Evolutionary conservation across 1,140 invertebrate genomes (phyloP).

Genomic region (Pantala flavescens): DNA sequence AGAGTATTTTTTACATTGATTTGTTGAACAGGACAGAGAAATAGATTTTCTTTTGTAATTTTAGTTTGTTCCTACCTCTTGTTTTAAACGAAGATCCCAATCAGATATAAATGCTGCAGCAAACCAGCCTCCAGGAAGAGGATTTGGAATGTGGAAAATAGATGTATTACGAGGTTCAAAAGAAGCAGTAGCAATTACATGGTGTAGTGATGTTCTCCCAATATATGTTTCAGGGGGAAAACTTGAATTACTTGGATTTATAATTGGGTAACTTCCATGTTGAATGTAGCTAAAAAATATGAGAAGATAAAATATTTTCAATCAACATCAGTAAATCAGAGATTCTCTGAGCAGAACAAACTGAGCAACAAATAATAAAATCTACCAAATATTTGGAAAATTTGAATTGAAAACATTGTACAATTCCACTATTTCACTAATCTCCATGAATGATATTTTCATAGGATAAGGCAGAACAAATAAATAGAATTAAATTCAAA

Average conservation of each 20-base stretch:
- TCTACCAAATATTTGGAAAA: too few species aligned
- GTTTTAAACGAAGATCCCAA: slow-evolving; percentile 43
- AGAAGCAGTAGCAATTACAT: slow-evolving; percentile 38
- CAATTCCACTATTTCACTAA: too few species aligned
- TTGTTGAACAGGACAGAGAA: too few species aligned
- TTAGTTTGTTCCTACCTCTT: slow-evolving; percentile 35
- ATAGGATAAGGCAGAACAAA: too few species aligned
- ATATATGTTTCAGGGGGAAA: slow-evolving; percentile 49
- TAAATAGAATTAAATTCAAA: too few species aligned
- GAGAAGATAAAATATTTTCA: background rate
- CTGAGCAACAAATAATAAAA: too few species aligned
- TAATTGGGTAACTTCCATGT: slow-evolving; percentile 62
- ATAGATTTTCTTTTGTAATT: too few species aligned
- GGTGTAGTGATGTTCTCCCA: slow-evolving; percentile 30
- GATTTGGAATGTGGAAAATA: slow-evolving; percentile 43
- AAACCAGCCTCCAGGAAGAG: slow-evolving; percentile 67
- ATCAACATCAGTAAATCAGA: too few species aligned
- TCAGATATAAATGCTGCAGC: slow-evolving; percentile 61
- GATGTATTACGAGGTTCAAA: slow-evolving; percentile 37
- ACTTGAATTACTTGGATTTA: slow-evolving; percentile 61
- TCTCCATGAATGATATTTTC: too few species aligned
- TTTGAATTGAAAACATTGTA: too few species aligned
- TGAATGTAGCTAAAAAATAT: slow-evolving; percentile 39
- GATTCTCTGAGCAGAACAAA: too few species aligned
- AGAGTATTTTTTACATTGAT: too few species aligned